Base-by-base conservation (phyloP, 2,888 invertebrate species). In the Sphinx pinastri region DNA sequence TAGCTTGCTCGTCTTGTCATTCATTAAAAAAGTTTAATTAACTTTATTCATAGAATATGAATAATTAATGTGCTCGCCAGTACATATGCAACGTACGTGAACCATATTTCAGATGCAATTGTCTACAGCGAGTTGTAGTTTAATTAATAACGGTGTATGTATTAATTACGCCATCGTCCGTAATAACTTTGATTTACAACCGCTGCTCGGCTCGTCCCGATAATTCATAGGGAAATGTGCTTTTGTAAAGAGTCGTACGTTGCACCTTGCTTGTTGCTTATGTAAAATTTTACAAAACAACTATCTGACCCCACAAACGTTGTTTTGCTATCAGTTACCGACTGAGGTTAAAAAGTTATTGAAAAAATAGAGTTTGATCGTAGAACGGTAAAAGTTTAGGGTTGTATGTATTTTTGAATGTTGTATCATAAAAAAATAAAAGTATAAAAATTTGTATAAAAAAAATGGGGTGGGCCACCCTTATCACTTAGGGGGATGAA, bases 21-120 rank as follows among this genome's bases (percentile, higher is more conserved):
- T 25, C 25, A 25, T 25, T 25, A 25, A 25, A 25, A 25, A 25
- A 25, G 25, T 25, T 25, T 25, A 25, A 25, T 19, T 57, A 10
- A 11, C 19, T 11, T 19, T 16, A 57, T 19, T 66, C 51, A 14
- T 14, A 16, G 4, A n/a, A 38, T 67, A 68, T 16, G 16, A 59
- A 14, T 38, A 4, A 2, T 31, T 70, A 70, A 57, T 70, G 51
- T 14, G 49, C 4, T 7, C 16, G n/a, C 72, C 51, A 71, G 77
- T 81, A 79, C 75, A 63, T 7, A 68, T 75, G 71, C 73, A 75
- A 71, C 60, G 49, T 57, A 69, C 69, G 54, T 67, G 70, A 77
- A 72, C 80, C 80, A 79, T 83, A 83, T 79, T 82, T 83, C 82
- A 82, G 77, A 75, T 77, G 71, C 76, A 74, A 77, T 77, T 73